Conservation (phyloP, 2,888 invertebrate genomes). For the Apoderus coryli region DNA sequence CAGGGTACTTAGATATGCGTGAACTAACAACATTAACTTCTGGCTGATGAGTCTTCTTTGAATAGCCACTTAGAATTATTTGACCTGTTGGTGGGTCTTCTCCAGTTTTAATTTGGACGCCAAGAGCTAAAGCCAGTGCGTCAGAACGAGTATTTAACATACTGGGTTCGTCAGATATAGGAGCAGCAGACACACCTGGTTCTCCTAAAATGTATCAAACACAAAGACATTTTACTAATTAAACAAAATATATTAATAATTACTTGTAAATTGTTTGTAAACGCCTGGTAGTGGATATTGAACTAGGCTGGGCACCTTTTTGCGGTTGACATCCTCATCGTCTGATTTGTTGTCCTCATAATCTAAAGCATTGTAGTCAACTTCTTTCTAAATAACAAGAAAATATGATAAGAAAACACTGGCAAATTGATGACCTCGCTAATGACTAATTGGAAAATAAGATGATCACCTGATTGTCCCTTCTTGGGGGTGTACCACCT, state of each 20-base stretch:
- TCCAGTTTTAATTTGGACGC: slow-evolving; percentile 31
- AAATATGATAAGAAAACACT: no score
- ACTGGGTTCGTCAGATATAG: slow-evolving; percentile 4
- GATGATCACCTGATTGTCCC: slow-evolving; percentile 16
- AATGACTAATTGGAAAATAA: no score
- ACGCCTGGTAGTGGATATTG: slow-evolving; percentile 30
- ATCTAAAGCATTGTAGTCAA: slow-evolving; percentile 60
- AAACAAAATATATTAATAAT: slow-evolving; percentile 1
- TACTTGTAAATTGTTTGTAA: slow-evolving; percentile 19
- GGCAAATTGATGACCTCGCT: no score
- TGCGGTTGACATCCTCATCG: slow-evolving; percentile 24
- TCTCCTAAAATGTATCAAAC: no score
- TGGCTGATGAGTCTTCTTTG: no score
- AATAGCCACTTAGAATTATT: slow-evolving; percentile 26
- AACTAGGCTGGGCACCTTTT: slow-evolving; percentile 30
- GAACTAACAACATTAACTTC: slow-evolving; percentile 19
- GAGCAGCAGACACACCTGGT: no score
- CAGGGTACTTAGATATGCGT: slow-evolving; percentile 19
- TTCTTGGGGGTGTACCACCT: slow-evolving; percentile 12
- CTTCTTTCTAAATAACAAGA: no score
- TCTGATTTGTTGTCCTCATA: slow-evolving; percentile 40
- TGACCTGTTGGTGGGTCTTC: slow-evolving; percentile 28
- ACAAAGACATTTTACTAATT: no score
- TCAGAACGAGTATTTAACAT: slow-evolving; percentile 30
- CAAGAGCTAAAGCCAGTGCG: slow-evolving; percentile 42